Conservation (phyloP, 1,140 invertebrate genomes). For the Drosophila malerkotliana region DNA sequence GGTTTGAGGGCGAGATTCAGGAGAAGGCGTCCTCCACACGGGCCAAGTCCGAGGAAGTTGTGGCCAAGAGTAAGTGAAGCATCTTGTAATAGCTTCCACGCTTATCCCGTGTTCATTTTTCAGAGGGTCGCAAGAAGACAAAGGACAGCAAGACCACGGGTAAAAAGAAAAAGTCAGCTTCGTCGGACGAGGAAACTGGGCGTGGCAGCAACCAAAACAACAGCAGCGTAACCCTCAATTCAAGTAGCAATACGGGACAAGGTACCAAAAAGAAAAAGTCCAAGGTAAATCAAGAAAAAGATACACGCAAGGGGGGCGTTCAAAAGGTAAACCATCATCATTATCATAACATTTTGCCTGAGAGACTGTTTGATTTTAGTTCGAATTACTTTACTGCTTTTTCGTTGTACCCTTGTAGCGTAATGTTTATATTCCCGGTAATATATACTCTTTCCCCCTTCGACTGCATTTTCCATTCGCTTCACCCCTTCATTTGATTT, state of each 20-base stretch:
- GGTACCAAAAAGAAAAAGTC: constrained; percentile 84
- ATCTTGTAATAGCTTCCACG: background rate
- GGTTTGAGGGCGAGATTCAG: constrained; percentile 98
- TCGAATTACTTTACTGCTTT: constrained; percentile 19
- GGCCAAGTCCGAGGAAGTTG: constrained; percentile 86
- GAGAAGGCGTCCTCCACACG: constrained; percentile 93
- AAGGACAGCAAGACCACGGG: constrained; percentile 84
- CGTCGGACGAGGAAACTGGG: constrained; percentile 75
- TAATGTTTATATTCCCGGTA: constrained; percentile 1
- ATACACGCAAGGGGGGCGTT: constrained; percentile 82
- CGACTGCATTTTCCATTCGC: background rate
- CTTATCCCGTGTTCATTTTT: background rate
- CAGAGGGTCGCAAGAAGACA: constrained; percentile 86
- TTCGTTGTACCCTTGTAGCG: background rate
- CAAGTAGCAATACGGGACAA: constrained; percentile 55
- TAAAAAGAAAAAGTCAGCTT: constrained; percentile 80
- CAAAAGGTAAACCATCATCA: constrained; percentile 84
- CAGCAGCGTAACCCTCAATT: constrained; percentile 51
- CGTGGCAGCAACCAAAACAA: constrained; percentile 53
- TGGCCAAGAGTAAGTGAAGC: constrained; percentile 84
- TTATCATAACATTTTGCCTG: constrained; percentile 57
- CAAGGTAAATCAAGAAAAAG: constrained; percentile 84
- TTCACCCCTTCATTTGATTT: constrained; percentile 38
- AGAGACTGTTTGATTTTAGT: constrained; percentile 16
- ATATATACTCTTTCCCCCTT: background rate